Evolutionary conservation across 1,140 invertebrate genomes (phyloP).

Genomic region (Bacillus rossius): DNA sequence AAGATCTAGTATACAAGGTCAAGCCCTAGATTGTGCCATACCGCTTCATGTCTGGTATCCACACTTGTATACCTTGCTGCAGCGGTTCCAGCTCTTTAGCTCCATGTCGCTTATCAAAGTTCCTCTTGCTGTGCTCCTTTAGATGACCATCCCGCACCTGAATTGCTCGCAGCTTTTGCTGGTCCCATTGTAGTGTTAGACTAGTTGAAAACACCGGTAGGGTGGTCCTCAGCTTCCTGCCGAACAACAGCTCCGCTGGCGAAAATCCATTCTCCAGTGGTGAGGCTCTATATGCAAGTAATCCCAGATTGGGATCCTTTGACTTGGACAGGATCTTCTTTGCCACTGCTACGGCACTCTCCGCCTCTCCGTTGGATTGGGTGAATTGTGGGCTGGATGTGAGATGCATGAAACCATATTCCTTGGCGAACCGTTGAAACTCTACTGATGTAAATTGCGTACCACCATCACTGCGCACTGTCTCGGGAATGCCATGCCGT

Average conservation of each 20-base stretch:
- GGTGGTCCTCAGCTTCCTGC: background rate
- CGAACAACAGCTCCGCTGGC: background rate
- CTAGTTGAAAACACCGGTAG: background rate
- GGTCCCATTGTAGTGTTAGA: too few relatives aligned
- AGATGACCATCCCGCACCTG: too few relatives aligned
- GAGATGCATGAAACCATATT: too few relatives aligned
- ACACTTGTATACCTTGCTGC: too few relatives aligned
- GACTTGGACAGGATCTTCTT: constrained; percentile 6
- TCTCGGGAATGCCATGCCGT: background rate
- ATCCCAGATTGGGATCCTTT: background rate
- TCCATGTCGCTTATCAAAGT: too few relatives aligned
- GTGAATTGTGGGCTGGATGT: background rate
- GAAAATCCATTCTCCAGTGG: background rate
- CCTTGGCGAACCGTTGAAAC: too few relatives aligned
- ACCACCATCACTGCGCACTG: constrained; percentile 2
- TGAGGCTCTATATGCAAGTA: background rate
- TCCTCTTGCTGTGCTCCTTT: too few relatives aligned
- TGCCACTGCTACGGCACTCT: background rate
- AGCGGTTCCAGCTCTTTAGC: too few relatives aligned
- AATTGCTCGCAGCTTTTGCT: too few relatives aligned
- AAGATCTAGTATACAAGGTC: too few relatives aligned
- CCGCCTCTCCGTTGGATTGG: constrained; percentile 3
- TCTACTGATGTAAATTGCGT: background rate
- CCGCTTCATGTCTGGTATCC: too few relatives aligned
- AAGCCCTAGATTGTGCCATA: too few relatives aligned